Percentiles rank a stretch among this genome's conserved stretches.
Conservation (phyloP, 2,797 vertebrate genomes). For the Karalla daura region DNA sequence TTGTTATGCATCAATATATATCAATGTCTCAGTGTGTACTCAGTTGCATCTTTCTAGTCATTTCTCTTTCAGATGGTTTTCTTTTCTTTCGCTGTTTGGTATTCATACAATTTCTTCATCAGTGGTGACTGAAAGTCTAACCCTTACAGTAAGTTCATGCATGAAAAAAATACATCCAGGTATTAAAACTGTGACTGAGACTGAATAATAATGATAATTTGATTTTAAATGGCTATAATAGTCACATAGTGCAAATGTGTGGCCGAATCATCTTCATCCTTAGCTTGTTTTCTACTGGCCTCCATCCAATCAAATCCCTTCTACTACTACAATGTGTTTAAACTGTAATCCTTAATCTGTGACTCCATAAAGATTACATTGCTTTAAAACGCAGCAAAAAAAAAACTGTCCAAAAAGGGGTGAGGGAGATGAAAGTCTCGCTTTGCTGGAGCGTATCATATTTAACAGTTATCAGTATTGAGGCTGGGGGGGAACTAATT, state of each 20-base stretch:
- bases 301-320: not conserved
- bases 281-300: not conserved
- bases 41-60: not conserved
- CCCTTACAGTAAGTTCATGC: not conserved
- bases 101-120: not conserved
- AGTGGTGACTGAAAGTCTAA: not conserved
- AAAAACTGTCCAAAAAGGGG: not conserved
- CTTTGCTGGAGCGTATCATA: conserved; percentile 19
- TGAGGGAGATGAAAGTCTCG: not conserved
- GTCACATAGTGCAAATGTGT: not conserved
- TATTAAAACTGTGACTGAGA: not conserved
- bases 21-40: no score
- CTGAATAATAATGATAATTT: not conserved
- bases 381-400: not conserved
- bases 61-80: not conserved
- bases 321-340: not conserved
- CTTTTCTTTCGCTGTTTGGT: not conserved
- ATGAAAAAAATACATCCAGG: no score
- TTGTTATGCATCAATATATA: no score
- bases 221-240: not conserved
- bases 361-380: not conserved
- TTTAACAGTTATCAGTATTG: conserved; percentile 27
- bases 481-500: conserved; percentile 29
- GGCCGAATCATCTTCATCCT: not conserved
- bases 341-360: conserved; percentile 11